These are phyloP conservation scores for Bryconaethiops microstoma DNA, from an alignment of 2,797 vertebrate species.

Conservation along the genomic window DNA sequence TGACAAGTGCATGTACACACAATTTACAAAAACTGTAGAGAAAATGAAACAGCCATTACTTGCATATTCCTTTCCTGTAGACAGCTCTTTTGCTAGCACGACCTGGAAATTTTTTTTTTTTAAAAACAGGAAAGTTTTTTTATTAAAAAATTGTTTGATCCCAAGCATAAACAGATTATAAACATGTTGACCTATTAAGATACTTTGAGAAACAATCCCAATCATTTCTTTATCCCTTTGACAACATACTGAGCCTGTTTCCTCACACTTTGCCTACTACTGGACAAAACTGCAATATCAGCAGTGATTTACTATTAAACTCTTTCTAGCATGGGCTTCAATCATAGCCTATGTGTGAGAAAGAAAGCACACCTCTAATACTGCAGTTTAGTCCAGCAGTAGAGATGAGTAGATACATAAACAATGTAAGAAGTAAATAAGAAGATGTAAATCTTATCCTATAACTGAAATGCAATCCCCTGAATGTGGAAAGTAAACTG, in stretches of 20 bases:
- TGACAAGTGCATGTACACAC: background rate
- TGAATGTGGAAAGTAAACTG: background rate
- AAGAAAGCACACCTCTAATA: too few relatives aligned
- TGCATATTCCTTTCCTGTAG: slow-evolving; percentile 95
- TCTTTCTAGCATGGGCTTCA: too few relatives aligned
- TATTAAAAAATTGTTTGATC: background rate
- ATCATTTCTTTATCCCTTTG: background rate
- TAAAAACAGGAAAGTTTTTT: slow-evolving; percentile 27
- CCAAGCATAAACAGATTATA: slow-evolving; percentile 44
- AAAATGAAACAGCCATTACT: slow-evolving; percentile 79
- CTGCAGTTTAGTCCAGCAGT: too few relatives aligned
- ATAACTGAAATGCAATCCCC: background rate
- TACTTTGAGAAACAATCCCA: background rate
- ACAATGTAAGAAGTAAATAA: too few relatives aligned
- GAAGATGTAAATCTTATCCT: background rate
- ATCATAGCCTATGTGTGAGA: too few relatives aligned
- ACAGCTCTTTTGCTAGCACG: slow-evolving; percentile 93
- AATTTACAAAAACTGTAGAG: background rate
- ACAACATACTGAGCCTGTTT: background rate
- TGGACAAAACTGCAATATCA: background rate
- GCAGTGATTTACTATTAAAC: too few relatives aligned
- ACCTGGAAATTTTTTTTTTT: slow-evolving; percentile 76
- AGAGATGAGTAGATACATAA: too few relatives aligned
- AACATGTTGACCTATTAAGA: background rate
- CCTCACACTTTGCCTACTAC: background rate